Evolutionary conservation across 2,113 vertebrate species (phyloP).

Genomic region (Arothron firmamentum): DNA sequence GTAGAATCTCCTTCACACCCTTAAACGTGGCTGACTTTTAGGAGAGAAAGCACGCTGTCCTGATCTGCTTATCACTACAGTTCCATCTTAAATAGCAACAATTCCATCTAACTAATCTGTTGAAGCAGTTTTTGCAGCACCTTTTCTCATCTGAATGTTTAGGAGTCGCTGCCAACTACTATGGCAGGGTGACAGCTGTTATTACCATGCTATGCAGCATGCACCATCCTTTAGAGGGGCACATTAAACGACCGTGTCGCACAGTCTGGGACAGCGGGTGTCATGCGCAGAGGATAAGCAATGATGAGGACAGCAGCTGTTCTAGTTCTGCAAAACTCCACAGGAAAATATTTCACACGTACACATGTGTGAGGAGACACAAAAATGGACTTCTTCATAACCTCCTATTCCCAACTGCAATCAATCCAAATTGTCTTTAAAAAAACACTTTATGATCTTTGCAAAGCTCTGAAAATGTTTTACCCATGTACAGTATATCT

Average conservation of each 20-base stretch:
- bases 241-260: constrained; percentile 29
- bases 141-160: constrained; percentile 22
- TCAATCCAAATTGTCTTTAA: no score
- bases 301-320: constrained; percentile 42
- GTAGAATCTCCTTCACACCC: constrained; percentile 16
- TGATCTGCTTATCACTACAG: no score
- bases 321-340: constrained; percentile 14
- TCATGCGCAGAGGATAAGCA: constrained; percentile 43
- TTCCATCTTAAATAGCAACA: constrained; percentile 23
- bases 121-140: constrained; percentile 8
- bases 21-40: neutral
- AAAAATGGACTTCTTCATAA: neutral
- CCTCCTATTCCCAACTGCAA: no score
- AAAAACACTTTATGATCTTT: no score
- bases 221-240: constrained; percentile 49
- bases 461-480: no score
- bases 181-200: constrained; percentile 42
- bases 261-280: constrained; percentile 52
- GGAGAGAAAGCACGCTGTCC: no score
- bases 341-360: neutral
- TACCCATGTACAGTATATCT: no score
- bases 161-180: constrained; percentile 22
- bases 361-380: neutral
- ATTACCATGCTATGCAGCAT: constrained; percentile 41
- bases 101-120: neutral